Percentiles rank a stretch among this genome's conserved stretches.
phyloP scores from a whole-genome alignment of 1,140 invertebrate species.

The Papilio polytes region DNA sequence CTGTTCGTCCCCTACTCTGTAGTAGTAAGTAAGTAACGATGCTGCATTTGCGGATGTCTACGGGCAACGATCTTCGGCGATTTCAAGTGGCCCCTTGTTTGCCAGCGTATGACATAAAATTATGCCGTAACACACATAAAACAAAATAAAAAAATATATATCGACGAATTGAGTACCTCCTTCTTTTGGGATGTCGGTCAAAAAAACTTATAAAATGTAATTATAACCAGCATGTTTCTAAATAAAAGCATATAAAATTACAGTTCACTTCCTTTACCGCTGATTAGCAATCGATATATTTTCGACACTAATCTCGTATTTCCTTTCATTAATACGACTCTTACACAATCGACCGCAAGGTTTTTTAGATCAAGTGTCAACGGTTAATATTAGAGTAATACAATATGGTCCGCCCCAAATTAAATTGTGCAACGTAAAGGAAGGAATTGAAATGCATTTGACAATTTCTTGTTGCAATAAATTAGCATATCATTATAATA shows the following conservation, averaged over 20 bases:
- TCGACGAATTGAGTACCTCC: no score
- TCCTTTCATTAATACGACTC: constrained; percentile 9
- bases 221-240: background rate
- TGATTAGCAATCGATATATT: constrained; percentile 16
- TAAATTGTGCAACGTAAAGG: constrained; percentile 1
- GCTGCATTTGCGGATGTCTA: no score
- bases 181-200: no score
- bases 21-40: no score
- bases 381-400: constrained; percentile 20
- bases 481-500: background rate
- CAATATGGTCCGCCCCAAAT: constrained; percentile 12
- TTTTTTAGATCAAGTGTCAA: constrained; percentile 26
- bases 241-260: background rate
- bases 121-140: no score
- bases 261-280: background rate
- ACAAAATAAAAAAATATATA: no score
- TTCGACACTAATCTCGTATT: constrained; percentile 24
- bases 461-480: background rate
- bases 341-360: constrained; percentile 13
- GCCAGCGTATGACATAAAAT: no score
- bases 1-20: no score
- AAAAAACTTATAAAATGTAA: background rate
- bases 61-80: no score
- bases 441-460: constrained; percentile 10
- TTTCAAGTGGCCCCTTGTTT: no score